Evolutionary conservation across 2,797 vertebrate genomes (phyloP), one percentile per base, ranked within the genome.

Genomic region (Sciaenops ocellatus): DNA sequence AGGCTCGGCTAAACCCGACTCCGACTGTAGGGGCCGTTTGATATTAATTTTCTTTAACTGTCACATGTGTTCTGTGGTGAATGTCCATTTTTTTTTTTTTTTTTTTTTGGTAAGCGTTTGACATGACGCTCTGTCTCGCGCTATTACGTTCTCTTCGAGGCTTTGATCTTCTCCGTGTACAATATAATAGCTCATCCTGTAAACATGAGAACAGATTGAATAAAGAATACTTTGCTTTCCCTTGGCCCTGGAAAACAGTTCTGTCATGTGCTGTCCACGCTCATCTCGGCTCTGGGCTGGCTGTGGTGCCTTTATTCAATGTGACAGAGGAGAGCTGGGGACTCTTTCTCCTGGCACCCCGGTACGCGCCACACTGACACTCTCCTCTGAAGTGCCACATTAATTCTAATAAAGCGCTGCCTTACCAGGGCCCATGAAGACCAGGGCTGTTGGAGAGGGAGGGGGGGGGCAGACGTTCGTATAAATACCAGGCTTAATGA

Each of bases 371-470:
- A 90, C 93, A 80, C 90, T 93, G 92, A 93, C 92, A 93, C 91
- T 91, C 92, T 91, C 88, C 93, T 94, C 94, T 94, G 93, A 93
- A 94, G 94, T 93, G 94, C 91, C 94, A 95, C 95, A 96, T 96
- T 96, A 95, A 96, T 96, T 96, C 95, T 96, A 95, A 96, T 96
- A 96, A 96, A 95, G 94, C 87, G 68, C 85, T 87, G 93, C 94
- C 87, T 93, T 94, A 93, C 90, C 88, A 78, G 90, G 87, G 91
- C 90, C 91, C 87, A 69, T 41, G 84, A 91, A 93, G 93, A 94
- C 93, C 90, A 73, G 81, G 85, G 90, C 87, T 87, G 90, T 24
- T 72, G 83, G 69, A 62, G 56, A 30, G 73, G 51, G 46, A 76
- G 72, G 50, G 60, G 69, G 79, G 55, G 85, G 69, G 82, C 82